Evolutionary conservation across 2,888 invertebrate species (phyloP).

Genomic region (Synergus laeviventris): DNA sequence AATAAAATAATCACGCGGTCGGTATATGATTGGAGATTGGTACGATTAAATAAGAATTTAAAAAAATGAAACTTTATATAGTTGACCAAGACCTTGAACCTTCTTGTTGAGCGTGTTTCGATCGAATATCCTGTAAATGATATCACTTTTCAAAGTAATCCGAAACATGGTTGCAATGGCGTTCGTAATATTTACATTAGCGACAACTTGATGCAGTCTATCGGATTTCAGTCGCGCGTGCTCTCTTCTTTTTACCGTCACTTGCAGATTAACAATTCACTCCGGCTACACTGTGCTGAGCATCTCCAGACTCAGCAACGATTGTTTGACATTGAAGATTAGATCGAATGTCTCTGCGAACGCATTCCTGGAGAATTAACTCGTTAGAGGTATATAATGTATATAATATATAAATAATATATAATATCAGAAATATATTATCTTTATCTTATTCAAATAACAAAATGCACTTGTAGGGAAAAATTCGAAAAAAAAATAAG

Average conservation of each 20-base stretch:
- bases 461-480: no score
- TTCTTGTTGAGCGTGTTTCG: background rate
- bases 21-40: no score
- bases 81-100: background rate
- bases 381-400: no score
- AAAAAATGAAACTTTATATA: background rate
- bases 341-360: slow-evolving; percentile 65
- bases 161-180: background rate
- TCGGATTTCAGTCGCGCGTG: slow-evolving; percentile 53
- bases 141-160: slow-evolving; percentile 2
- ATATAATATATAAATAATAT: no score
- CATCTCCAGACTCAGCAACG: slow-evolving; percentile 44
- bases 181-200: slow-evolving; percentile 17
- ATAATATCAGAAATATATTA: no score
- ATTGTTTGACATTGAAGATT: slow-evolving; percentile 56
- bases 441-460: no score
- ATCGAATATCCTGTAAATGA: background rate
- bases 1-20: no score
- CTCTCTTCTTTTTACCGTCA: slow-evolving; percentile 49
- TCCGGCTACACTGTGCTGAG: slow-evolving; percentile 44
- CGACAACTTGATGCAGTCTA: slow-evolving; percentile 44
- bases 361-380: slow-evolving; percentile 61
- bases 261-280: slow-evolving; percentile 41
- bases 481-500: no score
- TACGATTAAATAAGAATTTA: no score